A percentile compares a stretch with the other conserved stretches of the same genome.
Conservation (phyloP, 2,888 invertebrate species). For the Dendrolimus houi region DNA sequence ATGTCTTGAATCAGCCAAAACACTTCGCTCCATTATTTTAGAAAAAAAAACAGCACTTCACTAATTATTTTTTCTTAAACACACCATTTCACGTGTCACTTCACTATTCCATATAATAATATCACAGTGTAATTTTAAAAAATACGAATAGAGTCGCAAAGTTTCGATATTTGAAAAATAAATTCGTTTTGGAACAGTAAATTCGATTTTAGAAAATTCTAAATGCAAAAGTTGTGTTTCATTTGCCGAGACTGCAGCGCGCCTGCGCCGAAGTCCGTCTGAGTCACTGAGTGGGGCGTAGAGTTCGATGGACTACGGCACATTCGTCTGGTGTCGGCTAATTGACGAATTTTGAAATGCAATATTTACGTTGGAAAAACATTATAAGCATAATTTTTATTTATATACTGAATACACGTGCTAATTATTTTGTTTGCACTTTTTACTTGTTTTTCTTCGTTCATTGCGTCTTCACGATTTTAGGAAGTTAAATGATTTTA, state of each 20-base stretch:
- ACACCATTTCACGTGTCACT: slow-evolving; percentile 52
- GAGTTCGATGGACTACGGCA: slow-evolving; percentile 31
- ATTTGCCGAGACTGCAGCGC: slow-evolving; percentile 44
- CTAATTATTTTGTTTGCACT: too few relatives aligned
- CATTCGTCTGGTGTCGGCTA: not conserved
- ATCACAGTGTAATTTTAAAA: slow-evolving; percentile 1
- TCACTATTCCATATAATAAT: not conserved
- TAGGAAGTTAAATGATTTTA: too few relatives aligned
- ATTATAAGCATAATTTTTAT: too few relatives aligned
- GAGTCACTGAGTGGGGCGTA: slow-evolving; percentile 35
- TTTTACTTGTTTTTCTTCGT: too few relatives aligned
- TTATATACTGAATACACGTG: too few relatives aligned
- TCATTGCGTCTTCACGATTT: too few relatives aligned
- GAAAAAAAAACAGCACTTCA: slow-evolving; percentile 26
- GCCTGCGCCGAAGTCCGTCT: slow-evolving; percentile 39
- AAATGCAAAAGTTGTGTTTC: slow-evolving; percentile 43
- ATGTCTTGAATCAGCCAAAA: slow-evolving; percentile 57
- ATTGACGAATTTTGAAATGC: not conserved
- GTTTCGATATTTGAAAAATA: not conserved
- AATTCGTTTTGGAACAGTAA: not conserved
- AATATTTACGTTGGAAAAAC: too few relatives aligned
- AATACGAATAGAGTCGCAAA: not conserved
- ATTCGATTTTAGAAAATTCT: slow-evolving; percentile 48
- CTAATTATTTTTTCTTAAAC: slow-evolving; percentile 21
- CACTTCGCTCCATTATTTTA: slow-evolving; percentile 65